These are phyloP conservation scores for Xanthorhoe spadicearia DNA, from an alignment of 2,888 invertebrate species.

Conservation along the genomic window DNA sequence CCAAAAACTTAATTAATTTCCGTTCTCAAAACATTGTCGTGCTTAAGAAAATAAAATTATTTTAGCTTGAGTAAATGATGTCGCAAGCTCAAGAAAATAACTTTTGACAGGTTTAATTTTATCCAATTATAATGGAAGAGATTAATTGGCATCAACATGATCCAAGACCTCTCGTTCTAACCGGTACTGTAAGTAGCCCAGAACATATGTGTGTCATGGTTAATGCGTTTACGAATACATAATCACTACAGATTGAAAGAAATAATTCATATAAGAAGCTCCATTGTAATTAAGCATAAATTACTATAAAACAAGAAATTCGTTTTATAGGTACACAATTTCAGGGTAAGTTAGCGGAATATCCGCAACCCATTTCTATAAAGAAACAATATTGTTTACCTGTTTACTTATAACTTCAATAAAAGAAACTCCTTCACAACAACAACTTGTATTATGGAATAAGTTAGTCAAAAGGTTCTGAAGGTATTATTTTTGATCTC, in stretches of 20 bases:
- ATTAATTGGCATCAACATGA: too few relatives aligned
- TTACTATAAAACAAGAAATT: not conserved
- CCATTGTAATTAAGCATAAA: not conserved
- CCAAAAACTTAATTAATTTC: not conserved
- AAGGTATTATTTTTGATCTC: not conserved
- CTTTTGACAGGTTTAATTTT: slow-evolving; percentile 2
- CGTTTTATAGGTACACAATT: not conserved
- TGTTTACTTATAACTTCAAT: not conserved
- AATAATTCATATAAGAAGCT: too few relatives aligned
- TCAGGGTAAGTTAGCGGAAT: too few relatives aligned
- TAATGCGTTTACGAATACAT: too few relatives aligned
- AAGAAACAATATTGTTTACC: not conserved
- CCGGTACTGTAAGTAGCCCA: too few relatives aligned
- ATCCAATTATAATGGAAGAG: not conserved
- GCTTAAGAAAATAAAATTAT: not conserved
- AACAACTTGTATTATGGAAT: not conserved
- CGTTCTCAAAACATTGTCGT: not conserved
- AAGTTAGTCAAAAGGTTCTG: not conserved
- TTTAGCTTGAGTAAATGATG: not conserved
- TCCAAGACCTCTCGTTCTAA: too few relatives aligned
- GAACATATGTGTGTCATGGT: too few relatives aligned
- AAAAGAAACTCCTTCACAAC: not conserved
- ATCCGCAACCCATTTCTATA: not conserved
- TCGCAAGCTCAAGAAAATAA: not conserved
- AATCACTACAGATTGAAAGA: too few relatives aligned